Base-by-base conservation (phyloP, 2,113 vertebrate genomes). In the Suricata suricatta region DNA sequence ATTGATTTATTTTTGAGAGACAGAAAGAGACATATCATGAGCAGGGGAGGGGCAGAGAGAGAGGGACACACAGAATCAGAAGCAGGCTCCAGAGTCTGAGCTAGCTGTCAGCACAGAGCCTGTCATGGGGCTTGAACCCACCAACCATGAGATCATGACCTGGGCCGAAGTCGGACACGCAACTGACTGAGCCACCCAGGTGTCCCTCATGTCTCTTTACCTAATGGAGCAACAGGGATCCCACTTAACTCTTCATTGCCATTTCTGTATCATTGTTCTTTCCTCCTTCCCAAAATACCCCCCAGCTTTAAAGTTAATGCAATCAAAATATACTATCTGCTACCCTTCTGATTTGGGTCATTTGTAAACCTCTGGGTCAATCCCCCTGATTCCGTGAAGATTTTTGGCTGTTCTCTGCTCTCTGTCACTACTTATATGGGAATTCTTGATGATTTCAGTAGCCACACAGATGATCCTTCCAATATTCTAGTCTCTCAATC, bases 341-440 rank as follows among this genome's bases (percentile, higher is more conserved):
- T 89, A 41, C 38, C 5, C 29, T 89, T n/a, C 21, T 86, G 23
- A 66, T 29, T 92, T 91, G 21, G 23, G 38, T 86, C 21, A 17
- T 74, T 76, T 93, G 64, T 83, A 88, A 41, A 84, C 44, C 38
- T 77, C n/a, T 91, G 35, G 9, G 27, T 90, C 63, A 91, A 3
- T 88, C 27, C n/a, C 41, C 31, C 17, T 81, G 6, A 50, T 90
- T 93, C 57, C 74, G 54, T 90, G 74, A 93, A 97, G 79, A 71
- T 74, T 79, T 93, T 96, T 97, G 90, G 35, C 71, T 47, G 10
- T 71, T 90, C 38, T 81, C 88, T 82, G 47, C 41, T 84, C 35
- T 90, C 31, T 77, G 57, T 86, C 90, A 71, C 33, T 93, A n/a
- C 76, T 96, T 80, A 16, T 52, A 0, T 93, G 52, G 7, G 82